phyloP scores from a whole-genome alignment of 2,888 invertebrate genomes.

The Drosophila anomelani region DNA sequence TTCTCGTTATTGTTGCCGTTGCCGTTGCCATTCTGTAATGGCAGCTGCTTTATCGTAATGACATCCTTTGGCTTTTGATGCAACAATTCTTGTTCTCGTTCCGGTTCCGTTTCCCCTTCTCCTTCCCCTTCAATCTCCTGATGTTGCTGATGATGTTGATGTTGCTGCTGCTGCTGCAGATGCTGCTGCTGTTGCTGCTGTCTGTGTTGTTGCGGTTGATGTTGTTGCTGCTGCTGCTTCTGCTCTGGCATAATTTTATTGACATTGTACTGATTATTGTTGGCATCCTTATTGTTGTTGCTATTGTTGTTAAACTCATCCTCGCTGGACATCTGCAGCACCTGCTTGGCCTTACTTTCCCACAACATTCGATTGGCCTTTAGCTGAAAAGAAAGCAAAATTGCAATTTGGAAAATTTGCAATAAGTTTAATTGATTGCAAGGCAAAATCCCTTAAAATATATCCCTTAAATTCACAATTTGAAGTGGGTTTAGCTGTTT shows the following conservation, averaged over 20 bases:
- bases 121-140: slow-evolving; percentile 18
- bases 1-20: slow-evolving; percentile 36
- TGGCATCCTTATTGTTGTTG: slow-evolving; percentile 25
- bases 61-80: slow-evolving; percentile 78
- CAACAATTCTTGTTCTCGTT: slow-evolving; percentile 52
- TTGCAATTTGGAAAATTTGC: slow-evolving; percentile 11
- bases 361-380: slow-evolving; percentile 84
- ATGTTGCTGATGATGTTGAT: slow-evolving; percentile 47
- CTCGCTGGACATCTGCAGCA: slow-evolving; percentile 82
- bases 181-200: slow-evolving; percentile 35
- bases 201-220: slow-evolving; percentile 31
- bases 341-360: slow-evolving; percentile 85
- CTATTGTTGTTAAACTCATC: slow-evolving; percentile 54
- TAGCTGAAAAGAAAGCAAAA: slow-evolving; percentile 72
- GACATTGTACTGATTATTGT: slow-evolving; percentile 55
- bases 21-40: slow-evolving; percentile 51
- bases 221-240: slow-evolving; percentile 17
- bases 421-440: neutral
- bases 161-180: slow-evolving; percentile 37
- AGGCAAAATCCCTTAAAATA: neutral
- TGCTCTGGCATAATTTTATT: slow-evolving; percentile 61
- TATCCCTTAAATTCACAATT: neutral
- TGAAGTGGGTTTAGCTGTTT: slow-evolving; percentile 12
- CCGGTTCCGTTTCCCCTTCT: slow-evolving; percentile 40
- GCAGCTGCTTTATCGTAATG: slow-evolving; percentile 78